Evolutionary conservation across 2,888 invertebrate species (phyloP), one percentile per base, ranked within the genome.

Genomic region (Erebia epiphron): DNA sequence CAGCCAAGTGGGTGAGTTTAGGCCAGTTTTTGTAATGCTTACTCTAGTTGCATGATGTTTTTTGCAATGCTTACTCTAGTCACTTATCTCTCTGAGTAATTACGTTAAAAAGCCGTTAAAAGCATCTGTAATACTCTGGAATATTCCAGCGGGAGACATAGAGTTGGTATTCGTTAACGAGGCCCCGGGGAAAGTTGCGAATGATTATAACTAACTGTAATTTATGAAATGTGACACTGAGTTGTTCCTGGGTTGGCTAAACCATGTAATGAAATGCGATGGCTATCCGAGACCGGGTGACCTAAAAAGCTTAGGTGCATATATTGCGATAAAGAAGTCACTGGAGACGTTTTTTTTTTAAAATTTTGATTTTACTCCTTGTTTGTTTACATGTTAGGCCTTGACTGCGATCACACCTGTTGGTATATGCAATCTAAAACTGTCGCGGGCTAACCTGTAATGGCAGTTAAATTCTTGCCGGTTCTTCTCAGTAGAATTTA

Each of bases 91-190:
- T 52, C 52, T 52, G 16, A 67, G 77, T 82, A 81, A 83, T 82
- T 80, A 79, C 74, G 80, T 83, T 83, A 81, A 81, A 82, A 82
- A 81, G 79, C 79, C 77, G 80, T 83, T 82, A 83, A 81, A 81
- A 82, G 67, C 82, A 83, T 83, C 83, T 83, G 82, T 81, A 78
- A 78, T 78, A 74, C 79, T 74, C 73, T 56, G 56, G 56, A 56
- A 16, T 26, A 56, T 70, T 50, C 73, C 71, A 26, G 63, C 57
- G 2, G 67, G 70, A 67, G 68, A 69, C 56, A 73, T 73, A 69
- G 75, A 75, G 75, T 75, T 77, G 70, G 68, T 70, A 75, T 75
- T 72, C 64, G 73, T 21, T 75, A 75, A 77, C 70, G 72, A 75
- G 56, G 57, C 75, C 70, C 71, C 14, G 21, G 74, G 73, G 72